These are phyloP conservation scores for Spheniscus humboldti DNA, from an alignment of 2,797 vertebrate genomes.

Conservation along the genomic window DNA sequence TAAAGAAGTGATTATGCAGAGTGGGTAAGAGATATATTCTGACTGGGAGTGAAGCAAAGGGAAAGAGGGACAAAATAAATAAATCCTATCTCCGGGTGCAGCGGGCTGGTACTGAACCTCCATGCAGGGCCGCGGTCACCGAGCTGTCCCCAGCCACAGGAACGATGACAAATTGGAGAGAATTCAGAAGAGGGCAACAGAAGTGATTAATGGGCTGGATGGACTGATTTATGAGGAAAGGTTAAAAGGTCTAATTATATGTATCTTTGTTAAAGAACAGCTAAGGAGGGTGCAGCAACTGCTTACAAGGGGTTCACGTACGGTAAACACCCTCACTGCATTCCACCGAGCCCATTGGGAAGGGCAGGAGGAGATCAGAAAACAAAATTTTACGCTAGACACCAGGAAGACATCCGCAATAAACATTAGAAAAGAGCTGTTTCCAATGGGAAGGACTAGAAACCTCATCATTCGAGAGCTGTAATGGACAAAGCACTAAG, in stretches of 20 bases:
- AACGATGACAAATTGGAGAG: constrained; percentile 35
- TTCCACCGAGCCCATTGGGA: not conserved
- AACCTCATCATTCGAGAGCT: constrained; percentile 3
- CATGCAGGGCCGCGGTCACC: fast-evolving
- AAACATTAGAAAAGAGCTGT: not conserved
- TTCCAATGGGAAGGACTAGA: constrained; percentile 7
- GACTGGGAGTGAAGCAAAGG: not conserved
- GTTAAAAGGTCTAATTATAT: constrained; percentile 50
- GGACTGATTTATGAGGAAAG: constrained; percentile 46
- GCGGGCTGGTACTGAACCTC: not conserved
- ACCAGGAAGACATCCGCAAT: not conserved
- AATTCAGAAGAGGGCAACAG: constrained; percentile 21
- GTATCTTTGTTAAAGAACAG: constrained; percentile 48
- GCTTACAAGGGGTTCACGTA: not conserved
- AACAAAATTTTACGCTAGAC: not conserved
- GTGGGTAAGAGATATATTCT: not conserved
- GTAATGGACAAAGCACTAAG: constrained; percentile 48
- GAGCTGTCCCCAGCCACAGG: not conserved
- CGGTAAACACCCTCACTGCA: not conserved
- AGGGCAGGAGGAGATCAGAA: not conserved
- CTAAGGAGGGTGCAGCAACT: not conserved
- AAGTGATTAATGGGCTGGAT: constrained; percentile 52
- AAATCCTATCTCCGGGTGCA: not conserved
- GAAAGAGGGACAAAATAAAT: not conserved
- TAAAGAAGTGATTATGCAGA: constrained; percentile 1